A percentile compares a stretch with the other conserved stretches of the same genome.
Evolutionary conservation across 2,797 vertebrate species (phyloP).

Genomic region (Synanceia verrucosa): DNA sequence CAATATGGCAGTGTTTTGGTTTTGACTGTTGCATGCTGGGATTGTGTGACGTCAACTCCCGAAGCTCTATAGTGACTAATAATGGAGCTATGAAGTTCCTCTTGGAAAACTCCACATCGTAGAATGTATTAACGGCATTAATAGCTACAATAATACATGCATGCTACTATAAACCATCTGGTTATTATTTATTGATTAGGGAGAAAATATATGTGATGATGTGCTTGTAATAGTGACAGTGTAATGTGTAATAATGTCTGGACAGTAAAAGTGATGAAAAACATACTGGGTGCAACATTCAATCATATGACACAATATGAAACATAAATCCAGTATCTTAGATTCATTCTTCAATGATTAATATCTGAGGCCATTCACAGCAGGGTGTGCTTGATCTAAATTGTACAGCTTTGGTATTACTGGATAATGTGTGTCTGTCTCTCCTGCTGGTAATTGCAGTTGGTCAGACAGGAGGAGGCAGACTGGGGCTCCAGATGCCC

Average conservation of each 20-base stretch:
- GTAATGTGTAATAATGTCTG: too few species aligned
- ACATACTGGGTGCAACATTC: neutral
- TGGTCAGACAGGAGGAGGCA: slow-evolving; percentile 34
- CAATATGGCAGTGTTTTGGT: too few species aligned
- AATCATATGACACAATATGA: neutral
- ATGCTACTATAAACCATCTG: neutral
- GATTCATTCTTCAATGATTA: neutral
- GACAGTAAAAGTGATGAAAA: neutral
- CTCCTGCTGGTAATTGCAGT: slow-evolving; percentile 36
- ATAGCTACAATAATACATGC: neutral
- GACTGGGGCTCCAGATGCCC: slow-evolving; percentile 63
- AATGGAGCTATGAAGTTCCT: neutral
- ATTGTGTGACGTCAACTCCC: too few species aligned
- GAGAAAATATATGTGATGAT: neutral
- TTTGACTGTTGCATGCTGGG: too few species aligned
- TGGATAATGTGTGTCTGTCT: slow-evolving; percentile 1
- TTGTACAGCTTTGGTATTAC: neutral
- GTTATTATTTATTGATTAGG: neutral
- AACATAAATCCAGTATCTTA: neutral
- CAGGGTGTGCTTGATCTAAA: neutral
- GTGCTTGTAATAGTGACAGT: neutral
- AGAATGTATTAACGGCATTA: neutral
- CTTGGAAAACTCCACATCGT: neutral
- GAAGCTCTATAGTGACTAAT: neutral
- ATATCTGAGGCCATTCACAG: neutral